Evolutionary conservation across 1,140 invertebrate genomes (phyloP).

Genomic region (Papilio helenus): DNA sequence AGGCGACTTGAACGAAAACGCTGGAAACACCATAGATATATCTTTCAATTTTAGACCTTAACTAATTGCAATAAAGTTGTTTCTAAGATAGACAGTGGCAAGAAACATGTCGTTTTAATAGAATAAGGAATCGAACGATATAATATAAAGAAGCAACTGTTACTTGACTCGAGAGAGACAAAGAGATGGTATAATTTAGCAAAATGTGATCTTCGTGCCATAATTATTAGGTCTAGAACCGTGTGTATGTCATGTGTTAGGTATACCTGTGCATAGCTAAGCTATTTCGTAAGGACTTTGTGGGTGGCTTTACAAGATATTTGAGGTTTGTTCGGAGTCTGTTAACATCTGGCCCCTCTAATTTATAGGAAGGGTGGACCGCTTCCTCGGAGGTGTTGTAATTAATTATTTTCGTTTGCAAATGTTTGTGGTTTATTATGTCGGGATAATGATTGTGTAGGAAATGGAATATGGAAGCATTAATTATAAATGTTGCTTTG

Average conservation of each 20-base stretch:
- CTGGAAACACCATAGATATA: constrained; percentile 37
- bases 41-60: constrained; percentile 43
- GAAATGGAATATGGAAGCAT: constrained; percentile 54
- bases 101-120: constrained; percentile 41
- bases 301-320: constrained; percentile 80
- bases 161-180: constrained; percentile 73
- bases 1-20: constrained; percentile 48
- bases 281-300: constrained; percentile 56
- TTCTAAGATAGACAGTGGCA: constrained; percentile 4
- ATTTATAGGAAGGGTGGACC: constrained; percentile 75
- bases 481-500: constrained; percentile 35
- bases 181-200: constrained; percentile 52
- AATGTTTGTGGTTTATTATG: constrained; percentile 68
- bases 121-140: constrained; percentile 61
- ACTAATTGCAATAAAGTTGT: background rate
- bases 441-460: constrained; percentile 40
- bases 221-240: constrained; percentile 47
- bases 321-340: constrained; percentile 77
- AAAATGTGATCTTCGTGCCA: constrained; percentile 49
- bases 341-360: constrained; percentile 78
- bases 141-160: constrained; percentile 78
- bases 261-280: constrained; percentile 64
- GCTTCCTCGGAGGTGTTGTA: constrained; percentile 70
- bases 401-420: constrained; percentile 80
- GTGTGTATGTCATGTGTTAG: constrained; percentile 36